Base-by-base conservation (phyloP, 1,140 invertebrate genomes). In the Orchestia grillus region DNA sequence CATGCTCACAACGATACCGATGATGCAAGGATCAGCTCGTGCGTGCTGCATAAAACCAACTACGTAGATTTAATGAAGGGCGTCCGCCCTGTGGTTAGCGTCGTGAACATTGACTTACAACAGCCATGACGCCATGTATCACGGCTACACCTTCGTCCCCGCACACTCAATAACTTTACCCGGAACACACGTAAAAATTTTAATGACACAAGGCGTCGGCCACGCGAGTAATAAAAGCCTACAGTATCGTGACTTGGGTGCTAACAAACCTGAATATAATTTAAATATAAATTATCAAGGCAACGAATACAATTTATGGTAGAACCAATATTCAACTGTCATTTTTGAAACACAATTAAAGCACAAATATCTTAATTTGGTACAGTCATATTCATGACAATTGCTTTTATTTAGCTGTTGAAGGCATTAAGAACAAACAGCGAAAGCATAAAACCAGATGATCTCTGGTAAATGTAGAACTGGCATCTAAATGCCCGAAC, bases 11-110 rank as follows among this genome's bases (percentile, higher is more conserved):
- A 77, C 62, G 62, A 77, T 36, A 19, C 28, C 62, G 62, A 77
- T 77, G 62, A 77, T 28, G 62, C 62, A 77, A 77, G 62, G 62
- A 77, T 23, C 62, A 36, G 62, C 62, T 77, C 11, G 62, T 77
- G 62, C 62, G 62, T 77, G 62, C 62, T 77, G 62, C 62, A 77
- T 77, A 77, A 77, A 77, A 77, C 62, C 62, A 77, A 77, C 62
- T 77, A 77, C 11, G 62, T 77, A 15, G 1, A 23, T 36, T 77
- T 77, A 77, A 77, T 77, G 62, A 77, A 77, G 62, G 62, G 11
- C 28, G 62, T 1, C 62, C 62, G 62, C 62, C 62, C 62, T 77
- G 62, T 77, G 62, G 62, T 77, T 77, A 77, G 62, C 11, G 28
- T 77, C 62, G 62, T 77, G 62, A 77, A 77, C 62, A 77, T 28